Percentiles rank a stretch among this genome's conserved stretches.
Conservation (phyloP, 2,797 vertebrate genomes). For the Morus bassanus region DNA sequence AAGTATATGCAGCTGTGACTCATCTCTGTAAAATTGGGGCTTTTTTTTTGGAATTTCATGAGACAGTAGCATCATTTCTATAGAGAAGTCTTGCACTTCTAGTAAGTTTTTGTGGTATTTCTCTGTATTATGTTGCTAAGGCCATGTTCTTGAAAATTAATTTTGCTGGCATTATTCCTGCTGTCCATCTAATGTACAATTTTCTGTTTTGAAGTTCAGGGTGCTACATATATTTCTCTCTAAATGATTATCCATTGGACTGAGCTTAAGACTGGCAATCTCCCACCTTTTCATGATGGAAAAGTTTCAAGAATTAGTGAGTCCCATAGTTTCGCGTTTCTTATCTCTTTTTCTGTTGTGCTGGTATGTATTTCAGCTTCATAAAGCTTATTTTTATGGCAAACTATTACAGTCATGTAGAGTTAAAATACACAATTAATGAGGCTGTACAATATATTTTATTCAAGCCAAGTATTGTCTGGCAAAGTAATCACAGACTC, state of each 20-base stretch:
- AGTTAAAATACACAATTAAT: neutral
- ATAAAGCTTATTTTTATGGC: neutral
- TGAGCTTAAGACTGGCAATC: neutral
- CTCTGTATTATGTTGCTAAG: neutral
- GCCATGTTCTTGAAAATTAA: neutral
- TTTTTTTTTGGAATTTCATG: neutral
- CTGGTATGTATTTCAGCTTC: neutral
- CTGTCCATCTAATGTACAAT: neutral
- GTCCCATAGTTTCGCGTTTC: neutral
- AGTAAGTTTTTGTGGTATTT: neutral
- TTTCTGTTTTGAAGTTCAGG: neutral
- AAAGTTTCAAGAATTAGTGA: neutral
- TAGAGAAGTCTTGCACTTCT: neutral
- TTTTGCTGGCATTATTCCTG: neutral
- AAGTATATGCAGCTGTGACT: neutral
- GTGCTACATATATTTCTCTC: neutral
- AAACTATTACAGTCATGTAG: neutral
- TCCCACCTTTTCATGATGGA: neutral
- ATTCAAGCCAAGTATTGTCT: neutral
- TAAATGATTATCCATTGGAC: neutral
- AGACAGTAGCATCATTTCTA: neutral
- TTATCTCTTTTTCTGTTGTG: neutral
- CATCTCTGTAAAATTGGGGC: neutral
- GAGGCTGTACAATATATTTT: neutral
- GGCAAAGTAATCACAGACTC: neutral